phyloP scores from a whole-genome alignment of 2,888 invertebrate species.

The Linnaemya tessellans region DNA sequence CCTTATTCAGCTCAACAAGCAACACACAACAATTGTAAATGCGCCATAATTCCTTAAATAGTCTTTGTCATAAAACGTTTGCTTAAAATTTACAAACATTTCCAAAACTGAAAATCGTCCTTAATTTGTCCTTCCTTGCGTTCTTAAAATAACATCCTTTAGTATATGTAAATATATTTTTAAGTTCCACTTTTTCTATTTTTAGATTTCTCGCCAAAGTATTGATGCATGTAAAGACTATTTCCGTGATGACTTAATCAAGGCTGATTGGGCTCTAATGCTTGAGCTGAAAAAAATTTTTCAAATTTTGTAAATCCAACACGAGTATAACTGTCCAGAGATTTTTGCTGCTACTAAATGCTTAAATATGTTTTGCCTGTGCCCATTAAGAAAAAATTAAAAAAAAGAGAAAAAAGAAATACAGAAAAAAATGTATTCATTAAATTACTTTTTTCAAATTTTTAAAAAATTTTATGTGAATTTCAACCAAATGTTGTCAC shows the following conservation, averaged over 20 bases:
- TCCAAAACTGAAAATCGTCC: neutral
- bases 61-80: neutral
- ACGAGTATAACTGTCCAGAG: conserved; percentile 1
- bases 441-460: conserved; percentile 11
- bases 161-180: conserved; percentile 4
- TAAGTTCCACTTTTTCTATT: conserved; percentile 47
- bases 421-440: conserved; percentile 27
- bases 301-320: conserved; percentile 91
- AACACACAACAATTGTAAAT: conserved; percentile 21
- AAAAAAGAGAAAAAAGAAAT: neutral
- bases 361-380: conserved; percentile 19
- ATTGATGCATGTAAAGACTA: conserved; percentile 99
- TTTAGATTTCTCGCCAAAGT: conserved; percentile 97
- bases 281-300: conserved; percentile 99
- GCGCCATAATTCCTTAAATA: conserved; percentile 55
- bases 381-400: neutral
- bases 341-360: conserved; percentile 34
- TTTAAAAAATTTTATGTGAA: conserved; percentile 30
- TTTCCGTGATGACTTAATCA: conserved; percentile 98
- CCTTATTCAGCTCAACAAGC: conserved; percentile 35
- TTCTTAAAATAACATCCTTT: neutral
- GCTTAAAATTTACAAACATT: neutral
- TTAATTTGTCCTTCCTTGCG: neutral
- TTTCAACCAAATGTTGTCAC: conserved; percentile 39
- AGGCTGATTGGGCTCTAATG: conserved; percentile 99